A percentile compares a stretch with the other conserved stretches of the same genome.
These are phyloP conservation scores for Neelides sp. DNA, from an alignment of 1,140 invertebrate species.

Conservation along the genomic window DNA sequence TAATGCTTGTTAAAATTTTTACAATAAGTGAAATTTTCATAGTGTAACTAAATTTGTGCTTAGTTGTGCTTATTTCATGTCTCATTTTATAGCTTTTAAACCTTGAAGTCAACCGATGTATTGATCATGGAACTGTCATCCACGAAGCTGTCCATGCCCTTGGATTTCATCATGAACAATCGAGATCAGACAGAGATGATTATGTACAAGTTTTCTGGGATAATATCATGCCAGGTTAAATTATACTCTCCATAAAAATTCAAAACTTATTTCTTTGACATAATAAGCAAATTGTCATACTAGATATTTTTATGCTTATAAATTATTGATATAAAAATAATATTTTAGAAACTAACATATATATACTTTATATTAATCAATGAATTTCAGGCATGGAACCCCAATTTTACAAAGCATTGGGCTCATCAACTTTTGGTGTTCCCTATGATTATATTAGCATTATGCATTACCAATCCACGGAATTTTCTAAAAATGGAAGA, in stretches of 20 bases:
- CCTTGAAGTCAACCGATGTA: slow-evolving; percentile 8
- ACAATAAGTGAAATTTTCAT: too few species aligned
- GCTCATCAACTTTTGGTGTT: slow-evolving; percentile 2
- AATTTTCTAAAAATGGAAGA: too few species aligned
- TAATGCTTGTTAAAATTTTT: too few species aligned
- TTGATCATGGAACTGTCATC: slow-evolving; percentile 5
- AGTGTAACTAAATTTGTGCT: too few species aligned
- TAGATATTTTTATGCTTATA: too few species aligned
- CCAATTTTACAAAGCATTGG: not conserved
- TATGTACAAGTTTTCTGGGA: slow-evolving; percentile 41
- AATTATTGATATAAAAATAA: slow-evolving; percentile 4
- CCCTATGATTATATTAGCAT: slow-evolving; percentile 14
- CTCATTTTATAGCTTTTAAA: slow-evolving; percentile 4
- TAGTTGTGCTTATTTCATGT: too few species aligned
- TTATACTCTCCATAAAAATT: too few species aligned
- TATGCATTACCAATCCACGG: slow-evolving; percentile 21
- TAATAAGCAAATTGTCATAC: too few species aligned
- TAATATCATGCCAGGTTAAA: slow-evolving; percentile 39
- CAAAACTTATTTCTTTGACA: too few species aligned
- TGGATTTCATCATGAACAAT: slow-evolving; percentile 45
- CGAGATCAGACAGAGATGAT: slow-evolving; percentile 41
- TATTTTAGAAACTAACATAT: not conserved
- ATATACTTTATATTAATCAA: not conserved
- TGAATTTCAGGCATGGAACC: not conserved
- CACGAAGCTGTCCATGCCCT: slow-evolving; percentile 31